Percentiles rank a stretch among this genome's conserved stretches.
Evolutionary conservation across 2,113 vertebrate genomes (phyloP).

Genomic region (Oplegnathus fasciatus): DNA sequence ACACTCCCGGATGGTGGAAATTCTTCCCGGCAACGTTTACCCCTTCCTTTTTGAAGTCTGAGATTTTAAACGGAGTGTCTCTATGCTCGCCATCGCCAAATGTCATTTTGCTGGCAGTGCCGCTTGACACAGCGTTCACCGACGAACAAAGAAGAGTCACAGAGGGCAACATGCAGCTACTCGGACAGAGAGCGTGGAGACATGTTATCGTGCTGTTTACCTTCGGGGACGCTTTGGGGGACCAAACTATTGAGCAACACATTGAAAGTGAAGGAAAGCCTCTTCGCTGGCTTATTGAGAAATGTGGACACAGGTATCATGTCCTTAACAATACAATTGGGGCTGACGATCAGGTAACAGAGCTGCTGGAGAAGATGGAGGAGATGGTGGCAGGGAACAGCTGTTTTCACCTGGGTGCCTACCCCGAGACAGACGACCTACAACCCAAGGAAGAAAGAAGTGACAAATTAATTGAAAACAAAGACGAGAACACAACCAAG

Average conservation of each 20-base stretch:
- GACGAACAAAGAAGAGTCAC: constrained; percentile 31
- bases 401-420: constrained; percentile 2
- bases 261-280: constrained; percentile 42
- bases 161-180: constrained; percentile 34
- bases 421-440: neutral
- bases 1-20: constrained; percentile 52
- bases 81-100: constrained; percentile 38
- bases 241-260: constrained; percentile 46
- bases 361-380: constrained; percentile 48
- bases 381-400: constrained; percentile 40
- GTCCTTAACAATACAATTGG: neutral
- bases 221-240: constrained; percentile 21
- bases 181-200: constrained; percentile 45
- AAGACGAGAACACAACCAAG: neutral
- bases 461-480: neutral
- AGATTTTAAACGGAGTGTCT: constrained; percentile 16
- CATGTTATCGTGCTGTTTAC: constrained; percentile 50
- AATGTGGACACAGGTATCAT: constrained; percentile 46
- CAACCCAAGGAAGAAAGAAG: neutral
- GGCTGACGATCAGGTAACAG: neutral
- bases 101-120: constrained; percentile 37
- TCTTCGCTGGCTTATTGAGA: constrained; percentile 36
- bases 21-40: neutral
- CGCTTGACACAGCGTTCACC: constrained; percentile 33
- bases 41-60: neutral